These are phyloP conservation scores for Cepaea hortensis DNA, from an alignment of 2,888 invertebrate species.

Conservation along the genomic window DNA sequence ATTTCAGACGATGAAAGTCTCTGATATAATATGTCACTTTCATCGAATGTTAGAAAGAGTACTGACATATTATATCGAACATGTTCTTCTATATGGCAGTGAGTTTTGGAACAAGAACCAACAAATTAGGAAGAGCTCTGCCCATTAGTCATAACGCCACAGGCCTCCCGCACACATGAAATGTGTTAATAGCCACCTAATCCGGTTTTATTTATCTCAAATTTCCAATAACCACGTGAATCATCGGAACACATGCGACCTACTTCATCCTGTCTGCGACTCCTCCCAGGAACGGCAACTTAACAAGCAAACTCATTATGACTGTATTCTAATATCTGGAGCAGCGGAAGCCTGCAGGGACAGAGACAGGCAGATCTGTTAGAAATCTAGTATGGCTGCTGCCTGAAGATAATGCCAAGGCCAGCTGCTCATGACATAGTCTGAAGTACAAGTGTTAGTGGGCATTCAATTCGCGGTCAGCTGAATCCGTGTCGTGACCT, in stretches of 20 bases:
- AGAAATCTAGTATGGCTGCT: not conserved
- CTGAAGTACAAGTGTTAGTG: not conserved
- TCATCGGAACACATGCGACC: not conserved
- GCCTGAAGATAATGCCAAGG: not conserved
- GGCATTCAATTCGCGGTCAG: not conserved
- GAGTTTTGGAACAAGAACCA: too few species aligned
- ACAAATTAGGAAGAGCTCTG: too few species aligned
- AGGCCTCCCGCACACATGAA: too few species aligned
- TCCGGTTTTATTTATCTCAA: too few species aligned
- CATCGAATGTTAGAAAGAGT: too few species aligned
- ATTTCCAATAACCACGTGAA: not conserved
- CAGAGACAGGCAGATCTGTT: not conserved
- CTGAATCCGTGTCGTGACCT: not conserved
- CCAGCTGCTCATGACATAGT: constrained; percentile 11
- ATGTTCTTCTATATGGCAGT: too few species aligned
- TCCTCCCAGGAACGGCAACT: not conserved
- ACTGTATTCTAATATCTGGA: not conserved
- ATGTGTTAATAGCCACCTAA: too few species aligned
- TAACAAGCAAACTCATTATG: not conserved
- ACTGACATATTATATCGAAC: too few species aligned
- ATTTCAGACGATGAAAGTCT: too few species aligned
- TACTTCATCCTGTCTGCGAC: not conserved
- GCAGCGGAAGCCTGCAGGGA: constrained; percentile 1
- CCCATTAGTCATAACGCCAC: too few species aligned
- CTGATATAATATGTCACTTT: too few species aligned